These are phyloP conservation scores for Chlorospingus flavigularis DNA, from an alignment of 2,797 vertebrate species.

Conservation along the genomic window DNA sequence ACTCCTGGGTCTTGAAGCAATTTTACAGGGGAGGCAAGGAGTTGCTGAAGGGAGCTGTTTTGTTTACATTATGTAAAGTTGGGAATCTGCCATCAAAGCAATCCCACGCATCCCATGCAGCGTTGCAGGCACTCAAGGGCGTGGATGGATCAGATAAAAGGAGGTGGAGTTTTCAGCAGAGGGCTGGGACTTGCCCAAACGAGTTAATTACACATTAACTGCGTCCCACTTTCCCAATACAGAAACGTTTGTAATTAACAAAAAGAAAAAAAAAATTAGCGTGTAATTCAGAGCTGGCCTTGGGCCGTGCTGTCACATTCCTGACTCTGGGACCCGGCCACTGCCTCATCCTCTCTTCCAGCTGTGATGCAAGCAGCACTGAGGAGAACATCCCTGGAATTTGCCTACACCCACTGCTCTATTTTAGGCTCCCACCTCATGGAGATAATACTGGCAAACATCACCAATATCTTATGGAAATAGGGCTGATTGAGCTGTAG, in stretches of 20 bases:
- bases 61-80: conserved; percentile 42
- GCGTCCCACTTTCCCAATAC: conserved; percentile 54
- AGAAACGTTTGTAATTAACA: conserved; percentile 47
- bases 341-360: background rate
- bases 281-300: conserved; percentile 33
- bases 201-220: conserved; percentile 32
- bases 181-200: conserved; percentile 46
- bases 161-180: conserved; percentile 25
- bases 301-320: background rate
- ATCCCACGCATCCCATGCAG: conserved; percentile 54
- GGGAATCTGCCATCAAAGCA: conserved; percentile 36
- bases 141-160: conserved; percentile 46
- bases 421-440: conserved; percentile 32
- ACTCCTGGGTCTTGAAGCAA: background rate
- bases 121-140: conserved; percentile 12
- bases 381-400: background rate
- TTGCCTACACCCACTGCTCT: conserved; percentile 39
- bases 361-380: background rate
- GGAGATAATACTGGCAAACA: conserved; percentile 20
- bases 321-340: conserved; percentile 5
- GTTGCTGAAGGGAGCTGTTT: conserved; percentile 15
- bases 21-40: conserved; percentile 1
- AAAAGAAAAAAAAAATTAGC: conserved; percentile 21
- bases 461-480: background rate
- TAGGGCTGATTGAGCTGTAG: background rate